phyloP scores from a whole-genome alignment of 2,888 invertebrate species.

The Megamerina dolium region DNA sequence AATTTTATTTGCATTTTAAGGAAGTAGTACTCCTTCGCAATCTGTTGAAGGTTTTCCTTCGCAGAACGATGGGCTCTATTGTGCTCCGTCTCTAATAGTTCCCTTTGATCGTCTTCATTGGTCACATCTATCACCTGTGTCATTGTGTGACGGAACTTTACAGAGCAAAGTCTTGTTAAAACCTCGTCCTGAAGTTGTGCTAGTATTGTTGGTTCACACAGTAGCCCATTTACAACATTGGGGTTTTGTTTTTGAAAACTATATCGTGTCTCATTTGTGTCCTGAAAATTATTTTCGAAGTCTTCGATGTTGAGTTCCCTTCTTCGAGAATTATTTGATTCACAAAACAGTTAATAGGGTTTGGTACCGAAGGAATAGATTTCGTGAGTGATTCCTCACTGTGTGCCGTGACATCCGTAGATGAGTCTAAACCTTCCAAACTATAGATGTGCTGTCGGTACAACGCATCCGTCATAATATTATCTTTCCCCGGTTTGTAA shows the following conservation, averaged over 20 bases:
- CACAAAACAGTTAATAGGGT: conserved; percentile 5
- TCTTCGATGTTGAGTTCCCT: not conserved
- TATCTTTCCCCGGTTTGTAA: conserved; percentile 15
- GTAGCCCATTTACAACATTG: not conserved
- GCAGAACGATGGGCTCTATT: too few species aligned
- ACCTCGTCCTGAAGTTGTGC: too few species aligned
- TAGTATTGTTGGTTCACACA: not conserved
- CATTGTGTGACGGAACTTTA: not conserved
- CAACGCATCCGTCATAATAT: conserved; percentile 15
- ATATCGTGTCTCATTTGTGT: not conserved
- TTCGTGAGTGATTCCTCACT: conserved; percentile 7
- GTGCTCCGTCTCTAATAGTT: not conserved
- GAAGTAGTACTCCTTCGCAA: too few species aligned
- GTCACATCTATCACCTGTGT: too few species aligned
- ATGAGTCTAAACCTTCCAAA: not conserved
- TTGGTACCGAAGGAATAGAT: conserved; percentile 2
- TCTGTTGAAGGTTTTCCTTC: too few species aligned
- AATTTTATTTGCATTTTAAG: too few species aligned
- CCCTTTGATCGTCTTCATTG: too few species aligned
- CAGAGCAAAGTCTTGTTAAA: too few species aligned
- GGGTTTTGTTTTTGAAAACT: not conserved
- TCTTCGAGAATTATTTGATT: conserved; percentile 6
- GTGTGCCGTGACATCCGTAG: not conserved
- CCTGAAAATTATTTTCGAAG: not conserved
- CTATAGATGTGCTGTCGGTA: conserved; percentile 8